Evolutionary conservation across 2,113 vertebrate genomes (phyloP), one percentile per base, ranked within the genome.

Genomic region (Centropus unirufus): DNA sequence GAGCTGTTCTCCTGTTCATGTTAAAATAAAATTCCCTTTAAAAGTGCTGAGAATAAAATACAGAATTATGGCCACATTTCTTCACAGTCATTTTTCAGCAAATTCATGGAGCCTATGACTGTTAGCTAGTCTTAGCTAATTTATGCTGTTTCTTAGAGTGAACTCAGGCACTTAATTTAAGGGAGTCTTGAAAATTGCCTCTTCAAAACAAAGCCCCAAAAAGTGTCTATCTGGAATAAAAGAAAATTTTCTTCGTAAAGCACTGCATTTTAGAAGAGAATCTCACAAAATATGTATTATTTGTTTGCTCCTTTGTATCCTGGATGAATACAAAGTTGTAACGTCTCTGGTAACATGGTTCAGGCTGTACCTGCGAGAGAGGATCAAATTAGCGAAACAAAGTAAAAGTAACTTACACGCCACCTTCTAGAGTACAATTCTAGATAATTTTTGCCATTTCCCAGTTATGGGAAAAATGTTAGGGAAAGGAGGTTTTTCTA

Each of bases 201-300:
- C 11, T 66, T 86, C 44, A 74, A 36, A 83, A 49, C n/a, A 36
- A 69, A 40, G 11, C 32, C 14, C 9, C 1, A 7, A 40, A 88
- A n/a, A 11, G 0, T 32, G 5, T n/a, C 12, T 68, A 6, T 61
- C 27, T 44, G 30, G 15, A 86, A 64, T 44, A 34, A 42, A 14
- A 51, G 22, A 67, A 81, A 64, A 64, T 8, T 8, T 7, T 34
- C 7, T 57, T 82, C 29, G 6, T 2, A 7, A 51, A 70, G 5
- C 55, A 27, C 7, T 30, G 2, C 2, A 23, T 58, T 83, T 72
- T 27, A 26, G 22, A 69, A 83, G 44, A 86, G 6, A 3, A 47
- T 92, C 13, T 83, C 24, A 91, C 17, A 67, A 74, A 74, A 52
- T 49, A 46, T 0, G 0, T 34, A 0, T 47, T 1, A 0, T 73